phyloP scores from a whole-genome alignment of 92 coral and sea anemone species.

The Blastomussa wellsi region DNA sequence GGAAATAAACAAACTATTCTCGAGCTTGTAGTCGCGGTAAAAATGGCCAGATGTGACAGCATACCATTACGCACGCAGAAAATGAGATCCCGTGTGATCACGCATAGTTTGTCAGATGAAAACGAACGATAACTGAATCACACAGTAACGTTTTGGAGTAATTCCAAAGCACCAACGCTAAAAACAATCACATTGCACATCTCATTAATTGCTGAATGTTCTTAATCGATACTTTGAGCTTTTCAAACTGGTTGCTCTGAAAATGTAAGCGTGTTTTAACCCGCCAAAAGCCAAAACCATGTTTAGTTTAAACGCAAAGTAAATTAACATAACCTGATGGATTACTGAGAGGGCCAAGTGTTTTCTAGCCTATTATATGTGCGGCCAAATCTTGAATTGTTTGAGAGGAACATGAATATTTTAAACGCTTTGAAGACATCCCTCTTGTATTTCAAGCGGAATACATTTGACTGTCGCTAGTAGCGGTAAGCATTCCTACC shows the following conservation, averaged over 20 bases:
- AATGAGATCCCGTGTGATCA: not conserved
- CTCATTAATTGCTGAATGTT: not conserved
- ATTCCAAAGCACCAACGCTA: not conserved
- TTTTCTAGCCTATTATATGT: not conserved
- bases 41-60: conserved; percentile 23
- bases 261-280: not conserved
- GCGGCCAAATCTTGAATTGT: not conserved
- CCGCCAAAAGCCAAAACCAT: not conserved
- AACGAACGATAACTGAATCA: not conserved
- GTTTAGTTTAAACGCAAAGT: not conserved
- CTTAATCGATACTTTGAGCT: not conserved
- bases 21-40: not conserved
- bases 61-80: not conserved
- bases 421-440: not conserved
- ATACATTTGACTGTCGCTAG: not conserved
- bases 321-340: not conserved
- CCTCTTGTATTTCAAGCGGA: not conserved
- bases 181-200: not conserved
- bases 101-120: not conserved
- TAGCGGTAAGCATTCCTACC: not conserved
- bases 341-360: conserved; percentile 22
- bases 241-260: not conserved
- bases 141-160: not conserved
- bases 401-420: not conserved
- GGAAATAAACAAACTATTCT: not conserved